A percentile compares a stretch with the other conserved stretches of the same genome.
These are phyloP conservation scores for Sarotherodon lohbergeri DNA, from an alignment of 2,113 vertebrate genomes.

Conservation along the genomic window DNA sequence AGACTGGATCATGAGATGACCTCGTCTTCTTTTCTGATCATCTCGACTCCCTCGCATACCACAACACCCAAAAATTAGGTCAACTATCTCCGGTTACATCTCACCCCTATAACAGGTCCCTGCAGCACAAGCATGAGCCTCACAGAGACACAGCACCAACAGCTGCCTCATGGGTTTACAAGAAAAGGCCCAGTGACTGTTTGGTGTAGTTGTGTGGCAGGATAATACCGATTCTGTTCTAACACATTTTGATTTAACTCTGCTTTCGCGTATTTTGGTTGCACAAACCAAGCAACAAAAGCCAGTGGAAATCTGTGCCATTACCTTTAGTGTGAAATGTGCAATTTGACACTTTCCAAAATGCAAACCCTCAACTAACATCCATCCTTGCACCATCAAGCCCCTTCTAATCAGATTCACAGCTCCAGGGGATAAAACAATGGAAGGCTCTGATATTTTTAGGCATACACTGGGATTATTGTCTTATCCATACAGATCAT, in stretches of 20 bases:
- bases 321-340: neutral
- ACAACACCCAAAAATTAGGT: neutral
- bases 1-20: neutral
- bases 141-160: neutral
- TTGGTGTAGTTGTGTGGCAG: neutral
- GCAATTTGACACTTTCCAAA: neutral
- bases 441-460: neutral
- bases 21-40: neutral
- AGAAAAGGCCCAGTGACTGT: neutral
- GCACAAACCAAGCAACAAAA: neutral
- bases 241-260: neutral
- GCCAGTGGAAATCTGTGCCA: accelerated
- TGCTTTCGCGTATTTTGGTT: neutral
- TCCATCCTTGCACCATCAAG: neutral
- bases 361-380: neutral
- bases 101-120: neutral
- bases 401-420: neutral
- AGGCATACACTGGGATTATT: neutral
- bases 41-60: neutral
- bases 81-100: neutral
- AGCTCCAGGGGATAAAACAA: neutral
- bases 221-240: neutral
- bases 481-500: neutral
- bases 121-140: neutral
- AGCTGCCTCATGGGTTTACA: neutral